These are phyloP conservation scores for Latrodectus elegans DNA, from an alignment of 2,888 invertebrate species.

Conservation along the genomic window DNA sequence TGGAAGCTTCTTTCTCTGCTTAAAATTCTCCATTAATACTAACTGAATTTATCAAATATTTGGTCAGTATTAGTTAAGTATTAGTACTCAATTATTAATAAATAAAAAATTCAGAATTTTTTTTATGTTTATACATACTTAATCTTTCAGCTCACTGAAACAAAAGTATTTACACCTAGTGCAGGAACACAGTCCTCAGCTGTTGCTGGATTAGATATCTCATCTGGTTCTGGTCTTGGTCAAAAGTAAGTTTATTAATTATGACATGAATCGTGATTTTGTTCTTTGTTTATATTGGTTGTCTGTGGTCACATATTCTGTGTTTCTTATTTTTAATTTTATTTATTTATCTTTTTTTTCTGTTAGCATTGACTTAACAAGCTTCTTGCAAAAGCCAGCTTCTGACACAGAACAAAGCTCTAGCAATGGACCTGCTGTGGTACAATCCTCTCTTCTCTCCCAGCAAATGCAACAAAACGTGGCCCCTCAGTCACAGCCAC, in stretches of 20 bases:
- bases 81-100: too few species aligned
- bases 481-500: constrained; percentile 57
- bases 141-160: constrained; percentile 83
- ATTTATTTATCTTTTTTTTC: background rate
- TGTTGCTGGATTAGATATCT: constrained; percentile 48
- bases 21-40: too few species aligned
- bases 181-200: constrained; percentile 53
- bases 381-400: constrained; percentile 72
- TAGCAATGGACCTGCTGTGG: constrained; percentile 3
- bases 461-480: constrained; percentile 55
- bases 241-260: constrained; percentile 42
- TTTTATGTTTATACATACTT: constrained; percentile 7
- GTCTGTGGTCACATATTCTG: too few species aligned
- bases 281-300: too few species aligned
- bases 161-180: constrained; percentile 91
- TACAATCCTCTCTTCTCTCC: constrained; percentile 34
- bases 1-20: too few species aligned
- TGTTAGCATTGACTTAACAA: constrained; percentile 71
- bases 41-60: too few species aligned
- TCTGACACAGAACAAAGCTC: constrained; percentile 35
- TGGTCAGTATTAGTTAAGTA: too few species aligned
- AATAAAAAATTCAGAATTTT: too few species aligned
- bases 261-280: too few species aligned
- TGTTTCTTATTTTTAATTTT: background rate
- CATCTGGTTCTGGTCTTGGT: constrained; percentile 36